Percentiles rank a stretch among this genome's conserved stretches.
These are phyloP conservation scores for Rhipidura dahli DNA, from an alignment of 2,113 vertebrate species.

Conservation along the genomic window DNA sequence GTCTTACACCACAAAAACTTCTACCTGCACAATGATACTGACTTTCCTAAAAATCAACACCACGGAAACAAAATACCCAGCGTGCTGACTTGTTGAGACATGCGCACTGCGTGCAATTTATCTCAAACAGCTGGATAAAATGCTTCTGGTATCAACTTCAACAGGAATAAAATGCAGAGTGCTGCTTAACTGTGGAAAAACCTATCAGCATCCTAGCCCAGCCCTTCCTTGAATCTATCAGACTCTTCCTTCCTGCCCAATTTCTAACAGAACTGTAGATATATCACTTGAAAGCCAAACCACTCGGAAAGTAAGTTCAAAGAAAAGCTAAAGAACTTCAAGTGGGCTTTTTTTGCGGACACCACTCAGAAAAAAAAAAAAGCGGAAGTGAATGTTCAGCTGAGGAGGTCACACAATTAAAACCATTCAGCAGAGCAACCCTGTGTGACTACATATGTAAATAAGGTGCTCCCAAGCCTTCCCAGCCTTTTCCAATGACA, in stretches of 20 bases:
- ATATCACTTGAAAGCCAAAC: neutral
- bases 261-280: neutral
- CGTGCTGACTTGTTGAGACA: accelerated
- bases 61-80: neutral
- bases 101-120: accelerated
- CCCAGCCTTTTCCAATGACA: neutral
- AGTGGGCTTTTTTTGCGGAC: neutral
- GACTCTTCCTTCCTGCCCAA: neutral
- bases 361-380: too few species aligned
- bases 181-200: neutral
- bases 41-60: neutral
- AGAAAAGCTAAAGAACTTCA: neutral
- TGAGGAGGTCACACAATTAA: neutral
- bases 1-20: neutral
- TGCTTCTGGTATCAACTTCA: neutral
- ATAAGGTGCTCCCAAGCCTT: neutral
- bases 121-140: neutral
- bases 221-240: neutral
- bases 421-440: neutral
- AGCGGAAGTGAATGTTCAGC: neutral
- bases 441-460: accelerated
- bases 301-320: accelerated
- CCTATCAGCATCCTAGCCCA: neutral
- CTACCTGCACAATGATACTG: accelerated
- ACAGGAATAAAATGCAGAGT: neutral